Base-by-base conservation (phyloP, 2,888 invertebrate genomes). In the Dascillus cervinus region DNA sequence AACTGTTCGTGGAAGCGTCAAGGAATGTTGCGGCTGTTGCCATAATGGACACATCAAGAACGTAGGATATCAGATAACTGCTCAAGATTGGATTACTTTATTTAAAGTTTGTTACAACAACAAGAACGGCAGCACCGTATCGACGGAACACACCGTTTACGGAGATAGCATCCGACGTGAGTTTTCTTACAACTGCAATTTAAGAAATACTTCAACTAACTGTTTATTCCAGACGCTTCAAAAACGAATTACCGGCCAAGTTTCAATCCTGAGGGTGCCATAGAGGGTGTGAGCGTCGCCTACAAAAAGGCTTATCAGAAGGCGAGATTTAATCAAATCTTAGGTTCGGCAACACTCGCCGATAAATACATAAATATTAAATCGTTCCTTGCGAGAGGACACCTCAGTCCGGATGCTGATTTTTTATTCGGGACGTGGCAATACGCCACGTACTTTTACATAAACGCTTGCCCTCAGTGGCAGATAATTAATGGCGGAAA, bases 401-500 rank as follows among this genome's bases (percentile, higher is more conserved):
- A 73, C 47, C 52, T 72, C 26, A 55, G 70, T 3, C 70, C 72
- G 4, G 67, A 67, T 50, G 70, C 65, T 3, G 73, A 73, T 54
- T 71, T 70, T 49, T 49, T 70, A 22, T 62, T 65, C 37, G 58
- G 61, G 3, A 58, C 64, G 29, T 63, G 64, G 41, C 69, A 71
- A 44, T 60, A 60, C 32, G 55, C 66, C 2, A 70, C 71, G 2
- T 72, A 69, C 47, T 72, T 63, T 46, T 73, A 67, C 51, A 52
- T 68, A 14, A 73, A 73, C 43, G 60, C 56, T 1, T 63, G 61
- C 8, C 72, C 72, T 0, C 69, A 72, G 46, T 73, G 69, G 68
- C 67, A 67, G 48, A 46, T 46, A 4, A 60, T 72, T 21, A 72
- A 71, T 44, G 62, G 53, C 9, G 71, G 69, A 14, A 71, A 71